Base-by-base conservation (phyloP, 2,113 vertebrate genomes). In the Ciconia maguari region DNA sequence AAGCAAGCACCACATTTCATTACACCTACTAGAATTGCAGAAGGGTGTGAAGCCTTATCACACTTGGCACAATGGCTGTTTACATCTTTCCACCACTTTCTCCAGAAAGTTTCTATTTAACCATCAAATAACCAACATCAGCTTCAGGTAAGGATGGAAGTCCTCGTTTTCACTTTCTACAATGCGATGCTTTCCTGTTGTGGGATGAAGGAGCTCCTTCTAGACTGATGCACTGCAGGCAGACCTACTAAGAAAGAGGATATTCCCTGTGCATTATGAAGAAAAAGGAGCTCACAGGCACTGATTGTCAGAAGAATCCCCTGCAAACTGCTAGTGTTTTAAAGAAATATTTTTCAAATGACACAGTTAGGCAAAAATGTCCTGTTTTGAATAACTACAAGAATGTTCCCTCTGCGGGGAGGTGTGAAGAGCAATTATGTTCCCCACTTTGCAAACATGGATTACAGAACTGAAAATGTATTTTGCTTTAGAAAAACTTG, bases 291-390 rank as follows among this genome's bases (percentile, higher is more conserved):
- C 16, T 51, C 41, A 10, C 0, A 3, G 41, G 52, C 54, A 60
- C 32, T 0, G 2, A 26, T 4, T 46, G 32, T 90, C 16, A 72
- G 70, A 69, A 82, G 52, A 95, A 82, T 18, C n/a, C 48, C 41
- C 54, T 66, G 49, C 26, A 91, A 94, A 90, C 30, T 62, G 32
- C 30, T 36, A 48, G 32, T n/a, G 34, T 69, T 93, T 58, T 77
- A 80, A 91, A 94, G 84, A 95, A 94, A 94, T 76, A 93, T 82
- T 95, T 97, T 95, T 93, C 82, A 91, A 84, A 84, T 87, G 4
- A 96, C 84, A 94, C 17, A 93, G 49, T 34, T 71, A 65, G 84
- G 83, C 71, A 95, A 84, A 85, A 95, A 94, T 93, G 75, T 64
- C 66, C 62, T 94, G 79, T 90, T 97, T 96, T 90, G 68, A 94